These are phyloP conservation scores for Diplazon laetatorius DNA, from an alignment of 2,888 invertebrate species.

Conservation along the genomic window DNA sequence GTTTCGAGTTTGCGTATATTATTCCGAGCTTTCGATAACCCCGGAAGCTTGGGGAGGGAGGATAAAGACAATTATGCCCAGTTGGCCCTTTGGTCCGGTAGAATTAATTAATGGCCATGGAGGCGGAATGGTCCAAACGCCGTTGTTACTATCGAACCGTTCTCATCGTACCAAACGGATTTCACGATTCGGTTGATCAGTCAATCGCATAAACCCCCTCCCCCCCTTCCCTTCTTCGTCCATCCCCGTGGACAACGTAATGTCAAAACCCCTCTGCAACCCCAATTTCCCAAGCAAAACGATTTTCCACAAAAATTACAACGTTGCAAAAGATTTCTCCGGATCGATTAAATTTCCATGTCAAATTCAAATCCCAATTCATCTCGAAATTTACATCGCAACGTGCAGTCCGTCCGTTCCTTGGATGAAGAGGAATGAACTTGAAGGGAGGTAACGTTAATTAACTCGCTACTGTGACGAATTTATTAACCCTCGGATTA, in stretches of 20 bases:
- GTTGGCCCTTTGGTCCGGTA: slow-evolving; percentile 34
- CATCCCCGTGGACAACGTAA: slow-evolving; percentile 18
- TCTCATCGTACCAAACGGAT: slow-evolving; percentile 59
- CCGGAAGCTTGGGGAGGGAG: too few species aligned
- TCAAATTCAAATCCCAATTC: slow-evolving; percentile 38
- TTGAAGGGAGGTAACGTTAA: too few species aligned
- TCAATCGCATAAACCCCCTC: slow-evolving; percentile 49
- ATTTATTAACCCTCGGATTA: not conserved
- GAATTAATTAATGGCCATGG: slow-evolving; percentile 61
- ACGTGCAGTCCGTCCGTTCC: slow-evolving; percentile 2
- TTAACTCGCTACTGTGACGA: not conserved
- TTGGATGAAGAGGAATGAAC: not conserved
- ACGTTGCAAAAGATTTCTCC: slow-evolving; percentile 38
- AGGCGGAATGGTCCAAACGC: slow-evolving; percentile 40
- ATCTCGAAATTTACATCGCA: not conserved
- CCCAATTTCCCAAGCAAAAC: slow-evolving; percentile 18
- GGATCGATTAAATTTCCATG: slow-evolving; percentile 47
- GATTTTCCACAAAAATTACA: slow-evolving; percentile 31
- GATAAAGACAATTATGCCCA: slow-evolving; percentile 57
- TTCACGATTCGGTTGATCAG: slow-evolving; percentile 61
- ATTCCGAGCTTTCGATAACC: slow-evolving; percentile 51
- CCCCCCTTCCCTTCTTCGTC: not conserved
- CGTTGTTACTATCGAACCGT: slow-evolving; percentile 25
- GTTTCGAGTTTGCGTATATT: too few species aligned
- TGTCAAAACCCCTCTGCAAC: slow-evolving; percentile 17